phyloP scores from a whole-genome alignment of 2,888 invertebrate species.

The Tigriopus californicus region DNA sequence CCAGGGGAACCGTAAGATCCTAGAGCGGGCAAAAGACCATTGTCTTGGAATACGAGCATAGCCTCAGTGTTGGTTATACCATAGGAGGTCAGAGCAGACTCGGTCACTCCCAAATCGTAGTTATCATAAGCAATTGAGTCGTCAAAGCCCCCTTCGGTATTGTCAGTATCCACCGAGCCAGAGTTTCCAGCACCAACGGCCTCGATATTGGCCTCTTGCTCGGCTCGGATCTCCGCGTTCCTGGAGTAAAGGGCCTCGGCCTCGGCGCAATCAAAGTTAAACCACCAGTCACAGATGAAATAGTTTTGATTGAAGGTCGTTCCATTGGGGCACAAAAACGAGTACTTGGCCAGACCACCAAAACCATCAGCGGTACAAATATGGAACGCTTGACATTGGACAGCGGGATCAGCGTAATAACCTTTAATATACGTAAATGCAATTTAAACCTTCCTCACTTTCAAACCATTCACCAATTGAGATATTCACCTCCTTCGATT shows the following conservation, averaged over 20 bases:
- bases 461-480: neutral
- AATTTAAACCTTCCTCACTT: neutral
- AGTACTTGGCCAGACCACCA: slow-evolving; percentile 13
- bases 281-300: slow-evolving; percentile 16
- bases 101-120: too few relatives aligned
- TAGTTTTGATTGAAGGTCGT: slow-evolving; percentile 15
- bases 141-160: too few relatives aligned
- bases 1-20: too few relatives aligned
- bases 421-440: too few relatives aligned
- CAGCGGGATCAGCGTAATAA: slow-evolving; percentile 14
- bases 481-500: slow-evolving; percentile 4
- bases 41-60: too few relatives aligned
- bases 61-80: too few relatives aligned
- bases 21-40: too few relatives aligned
- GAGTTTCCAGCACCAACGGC: neutral
- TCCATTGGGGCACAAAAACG: slow-evolving; percentile 14
- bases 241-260: slow-evolving; percentile 13
- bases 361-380: slow-evolving; percentile 14
- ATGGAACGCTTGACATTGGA: slow-evolving; percentile 12
- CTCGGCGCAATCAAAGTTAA: slow-evolving; percentile 15
- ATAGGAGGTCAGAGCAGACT: too few relatives aligned
- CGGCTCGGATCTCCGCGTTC: slow-evolving; percentile 13
- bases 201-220: neutral
- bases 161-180: too few relatives aligned
- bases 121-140: too few relatives aligned